These are phyloP conservation scores for Erebia ligea DNA, from an alignment of 2,888 invertebrate genomes.

Conservation along the genomic window DNA sequence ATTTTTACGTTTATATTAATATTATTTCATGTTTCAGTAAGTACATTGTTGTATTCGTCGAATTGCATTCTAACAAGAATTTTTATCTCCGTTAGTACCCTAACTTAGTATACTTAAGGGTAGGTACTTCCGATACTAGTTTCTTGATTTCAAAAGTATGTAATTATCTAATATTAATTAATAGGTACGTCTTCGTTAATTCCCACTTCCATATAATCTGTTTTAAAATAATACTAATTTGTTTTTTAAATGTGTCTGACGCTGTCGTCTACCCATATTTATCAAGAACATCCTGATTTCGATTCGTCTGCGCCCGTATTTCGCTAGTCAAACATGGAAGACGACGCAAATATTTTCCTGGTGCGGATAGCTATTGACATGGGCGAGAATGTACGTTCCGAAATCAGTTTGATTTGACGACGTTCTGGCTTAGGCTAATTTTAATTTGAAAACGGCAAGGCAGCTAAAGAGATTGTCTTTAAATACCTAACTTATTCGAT, in stretches of 20 bases:
- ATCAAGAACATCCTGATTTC: conserved; percentile 31
- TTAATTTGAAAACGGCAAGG: conserved; percentile 3
- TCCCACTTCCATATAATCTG: no score
- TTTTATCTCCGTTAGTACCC: no score
- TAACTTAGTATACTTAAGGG: no score
- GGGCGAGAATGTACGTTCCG: conserved; percentile 35
- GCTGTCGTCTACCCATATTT: neutral
- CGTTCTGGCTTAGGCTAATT: conserved; percentile 14
- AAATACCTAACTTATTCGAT: no score
- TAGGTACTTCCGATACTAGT: no score
- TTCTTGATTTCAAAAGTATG: no score
- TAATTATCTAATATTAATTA: no score
- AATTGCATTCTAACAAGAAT: neutral
- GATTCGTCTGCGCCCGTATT: conserved; percentile 37
- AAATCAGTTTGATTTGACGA: conserved; percentile 41
- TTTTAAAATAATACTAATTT: neutral
- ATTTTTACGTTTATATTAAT: neutral
- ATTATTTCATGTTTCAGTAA: neutral
- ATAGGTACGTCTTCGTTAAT: no score
- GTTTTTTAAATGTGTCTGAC: neutral
- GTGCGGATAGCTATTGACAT: conserved; percentile 43
- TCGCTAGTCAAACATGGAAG: conserved; percentile 40
- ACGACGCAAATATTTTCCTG: conserved; percentile 40
- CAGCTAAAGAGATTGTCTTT: neutral
- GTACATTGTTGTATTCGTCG: neutral